phyloP scores from a whole-genome alignment of 2,113 vertebrate species.

The Ammodytes marinus region DNA sequence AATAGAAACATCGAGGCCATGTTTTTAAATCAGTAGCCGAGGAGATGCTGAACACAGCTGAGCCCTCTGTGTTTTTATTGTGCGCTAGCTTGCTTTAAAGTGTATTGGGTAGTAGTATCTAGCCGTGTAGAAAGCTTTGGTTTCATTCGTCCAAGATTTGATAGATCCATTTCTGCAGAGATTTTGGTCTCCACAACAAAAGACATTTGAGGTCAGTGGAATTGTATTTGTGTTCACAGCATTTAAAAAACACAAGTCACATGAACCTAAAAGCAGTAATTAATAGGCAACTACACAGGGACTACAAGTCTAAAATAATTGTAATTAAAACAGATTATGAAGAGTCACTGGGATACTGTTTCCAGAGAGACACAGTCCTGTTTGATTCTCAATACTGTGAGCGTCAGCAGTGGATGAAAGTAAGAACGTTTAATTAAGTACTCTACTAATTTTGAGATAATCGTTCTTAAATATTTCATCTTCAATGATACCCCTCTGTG shows the following conservation, averaged over 20 bases:
- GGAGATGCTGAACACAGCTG: conserved; percentile 6
- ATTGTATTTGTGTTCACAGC: neutral
- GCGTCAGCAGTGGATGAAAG: neutral
- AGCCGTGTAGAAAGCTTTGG: neutral
- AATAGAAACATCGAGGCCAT: conserved; percentile 15
- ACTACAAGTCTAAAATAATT: neutral
- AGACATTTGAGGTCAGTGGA: neutral
- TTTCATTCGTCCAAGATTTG: neutral
- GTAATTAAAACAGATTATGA: neutral
- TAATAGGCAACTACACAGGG: neutral
- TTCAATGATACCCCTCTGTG: too few relatives aligned
- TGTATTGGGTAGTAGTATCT: fast-evolving
- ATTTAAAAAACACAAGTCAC: neutral
- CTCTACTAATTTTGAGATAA: neutral
- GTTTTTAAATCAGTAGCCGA: conserved; percentile 20
- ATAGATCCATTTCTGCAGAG: neutral
- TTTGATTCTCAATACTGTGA: neutral
- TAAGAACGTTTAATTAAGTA: neutral
- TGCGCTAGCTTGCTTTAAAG: conserved; percentile 3
- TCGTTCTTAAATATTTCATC: neutral
- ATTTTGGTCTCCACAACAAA: neutral
- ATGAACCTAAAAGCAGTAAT: neutral
- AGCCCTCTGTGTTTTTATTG: neutral
- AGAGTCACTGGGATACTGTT: neutral
- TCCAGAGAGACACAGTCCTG: neutral